A percentile compares a stretch with the other conserved stretches of the same genome.
phyloP scores from a whole-genome alignment of 1,140 invertebrate species.

The Formica exsecta region DNA sequence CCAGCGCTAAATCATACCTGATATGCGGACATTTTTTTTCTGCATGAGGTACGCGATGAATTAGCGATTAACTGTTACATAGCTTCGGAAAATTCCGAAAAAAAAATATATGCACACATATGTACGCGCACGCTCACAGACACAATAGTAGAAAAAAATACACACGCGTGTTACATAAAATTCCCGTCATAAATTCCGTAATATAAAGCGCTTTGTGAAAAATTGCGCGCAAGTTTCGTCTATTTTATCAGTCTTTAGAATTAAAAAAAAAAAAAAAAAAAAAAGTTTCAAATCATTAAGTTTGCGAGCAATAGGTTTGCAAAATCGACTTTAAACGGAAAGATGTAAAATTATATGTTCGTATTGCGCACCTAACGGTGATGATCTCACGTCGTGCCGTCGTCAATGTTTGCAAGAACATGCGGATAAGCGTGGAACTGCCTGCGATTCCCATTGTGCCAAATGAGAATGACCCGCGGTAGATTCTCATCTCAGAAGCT shows the following conservation, averaged over 20 bases:
- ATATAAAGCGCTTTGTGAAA: too few species aligned
- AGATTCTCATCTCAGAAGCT: background rate
- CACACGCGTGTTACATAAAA: too few species aligned
- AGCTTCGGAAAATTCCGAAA: background rate
- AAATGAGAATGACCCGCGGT: conserved; percentile 6
- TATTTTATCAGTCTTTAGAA: too few species aligned
- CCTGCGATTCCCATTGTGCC: background rate
- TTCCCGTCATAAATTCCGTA: too few species aligned
- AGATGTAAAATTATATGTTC: background rate
- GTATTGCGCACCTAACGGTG: background rate
- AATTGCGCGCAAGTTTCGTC: too few species aligned
- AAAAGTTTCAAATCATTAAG: background rate
- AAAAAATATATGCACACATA: too few species aligned
- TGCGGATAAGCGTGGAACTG: conserved; percentile 25
- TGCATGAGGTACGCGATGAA: too few species aligned
- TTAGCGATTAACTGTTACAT: too few species aligned
- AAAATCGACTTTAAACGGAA: background rate
- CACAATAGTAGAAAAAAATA: too few species aligned
- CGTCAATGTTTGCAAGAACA: conserved; percentile 1
- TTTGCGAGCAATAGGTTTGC: background rate
- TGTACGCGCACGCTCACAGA: too few species aligned
- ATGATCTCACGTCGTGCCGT: background rate
- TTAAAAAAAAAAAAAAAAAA: background rate
- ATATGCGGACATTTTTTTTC: too few species aligned
- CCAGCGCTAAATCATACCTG: too few species aligned